Percentiles rank a stretch among this genome's conserved stretches.
These are phyloP conservation scores for Esperia sulphurella DNA, from an alignment of 2,888 invertebrate species.

Conservation along the genomic window DNA sequence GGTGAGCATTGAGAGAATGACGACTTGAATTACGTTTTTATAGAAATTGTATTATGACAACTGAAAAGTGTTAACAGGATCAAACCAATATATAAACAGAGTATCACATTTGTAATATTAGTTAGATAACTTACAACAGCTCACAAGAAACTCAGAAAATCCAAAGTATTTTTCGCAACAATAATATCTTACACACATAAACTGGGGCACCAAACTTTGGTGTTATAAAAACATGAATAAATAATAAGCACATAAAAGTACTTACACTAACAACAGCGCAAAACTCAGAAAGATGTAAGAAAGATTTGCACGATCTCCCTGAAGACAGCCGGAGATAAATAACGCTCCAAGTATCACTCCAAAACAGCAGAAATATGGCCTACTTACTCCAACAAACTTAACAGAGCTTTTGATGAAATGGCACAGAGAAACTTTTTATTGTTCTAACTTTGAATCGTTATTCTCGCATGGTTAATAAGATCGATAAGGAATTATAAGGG, in stretches of 20 bases:
- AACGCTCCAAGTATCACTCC: neutral
- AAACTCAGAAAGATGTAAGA: neutral
- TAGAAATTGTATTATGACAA: too few relatives aligned
- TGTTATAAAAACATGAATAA: neutral
- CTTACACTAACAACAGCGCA: neutral
- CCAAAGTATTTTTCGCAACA: too few relatives aligned
- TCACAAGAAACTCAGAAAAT: too few relatives aligned
- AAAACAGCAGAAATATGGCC: neutral
- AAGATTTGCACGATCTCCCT: slow-evolving; percentile 3
- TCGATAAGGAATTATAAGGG: neutral
- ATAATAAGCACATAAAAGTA: neutral
- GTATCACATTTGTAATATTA: too few relatives aligned
- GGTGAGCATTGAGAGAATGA: too few relatives aligned
- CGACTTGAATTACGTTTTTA: too few relatives aligned
- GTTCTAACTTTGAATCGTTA: neutral
- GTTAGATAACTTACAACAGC: too few relatives aligned
- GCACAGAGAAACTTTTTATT: neutral
- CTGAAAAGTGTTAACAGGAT: too few relatives aligned
- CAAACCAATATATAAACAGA: too few relatives aligned
- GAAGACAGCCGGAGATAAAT: neutral
- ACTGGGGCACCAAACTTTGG: too few relatives aligned
- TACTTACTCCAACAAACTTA: neutral
- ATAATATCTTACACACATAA: too few relatives aligned
- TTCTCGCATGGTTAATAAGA: neutral
- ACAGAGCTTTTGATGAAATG: slow-evolving; percentile 1